Percentiles rank a stretch among this genome's conserved stretches.
phyloP scores from a whole-genome alignment of 2,113 vertebrate species.

The Catharus minimus region DNA sequence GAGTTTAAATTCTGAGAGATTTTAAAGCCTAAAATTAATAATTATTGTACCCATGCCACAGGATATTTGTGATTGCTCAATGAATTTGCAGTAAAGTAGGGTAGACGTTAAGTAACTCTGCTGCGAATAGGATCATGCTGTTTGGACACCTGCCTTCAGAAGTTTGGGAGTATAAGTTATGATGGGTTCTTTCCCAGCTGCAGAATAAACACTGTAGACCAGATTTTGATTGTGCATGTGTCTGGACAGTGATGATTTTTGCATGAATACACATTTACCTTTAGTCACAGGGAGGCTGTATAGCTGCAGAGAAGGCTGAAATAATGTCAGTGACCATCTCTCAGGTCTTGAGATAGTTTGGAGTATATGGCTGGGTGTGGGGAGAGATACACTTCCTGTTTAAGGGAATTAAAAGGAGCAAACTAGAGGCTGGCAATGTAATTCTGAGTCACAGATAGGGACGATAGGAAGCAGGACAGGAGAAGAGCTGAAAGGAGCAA shows the following conservation, averaged over 20 bases:
- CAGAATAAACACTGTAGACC: background rate
- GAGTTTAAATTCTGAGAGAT: background rate
- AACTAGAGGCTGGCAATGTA: background rate
- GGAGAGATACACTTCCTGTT: background rate
- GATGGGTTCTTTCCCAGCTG: background rate
- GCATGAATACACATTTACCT: background rate
- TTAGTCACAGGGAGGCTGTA: background rate
- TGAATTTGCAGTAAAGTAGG: background rate
- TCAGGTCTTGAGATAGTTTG: background rate
- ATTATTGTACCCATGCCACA: background rate
- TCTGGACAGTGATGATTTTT: background rate
- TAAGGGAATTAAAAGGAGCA: background rate
- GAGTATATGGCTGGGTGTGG: rapidly evolving
- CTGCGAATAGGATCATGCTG: background rate
- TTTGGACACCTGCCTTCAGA: background rate
- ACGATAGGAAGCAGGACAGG: background rate
- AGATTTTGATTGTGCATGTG: background rate
- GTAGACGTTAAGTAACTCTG: background rate
- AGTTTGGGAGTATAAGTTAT: background rate
- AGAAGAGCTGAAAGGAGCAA: background rate
- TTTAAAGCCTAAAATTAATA: background rate
- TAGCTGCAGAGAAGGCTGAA: background rate
- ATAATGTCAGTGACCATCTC: rapidly evolving
- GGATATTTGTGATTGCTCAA: background rate
- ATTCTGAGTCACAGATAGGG: background rate